These are phyloP conservation scores for Platysternon megacephalum DNA, from an alignment of 2,113 vertebrate genomes.

Conservation along the genomic window DNA sequence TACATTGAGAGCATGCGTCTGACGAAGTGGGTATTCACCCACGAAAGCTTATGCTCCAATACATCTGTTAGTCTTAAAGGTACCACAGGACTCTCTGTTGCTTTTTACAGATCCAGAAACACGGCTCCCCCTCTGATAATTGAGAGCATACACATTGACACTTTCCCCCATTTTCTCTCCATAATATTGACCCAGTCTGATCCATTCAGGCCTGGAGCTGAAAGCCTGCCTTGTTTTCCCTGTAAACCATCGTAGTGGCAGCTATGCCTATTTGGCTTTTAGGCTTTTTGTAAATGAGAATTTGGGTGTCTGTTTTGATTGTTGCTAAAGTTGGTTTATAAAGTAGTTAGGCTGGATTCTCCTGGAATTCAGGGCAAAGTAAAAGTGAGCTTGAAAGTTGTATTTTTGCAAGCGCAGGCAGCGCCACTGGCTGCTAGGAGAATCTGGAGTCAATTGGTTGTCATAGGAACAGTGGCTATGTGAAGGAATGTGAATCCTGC, in stretches of 20 bases:
- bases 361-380: background rate
- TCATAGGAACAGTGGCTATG: background rate
- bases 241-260: too few relatives aligned
- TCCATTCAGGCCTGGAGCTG: too few relatives aligned
- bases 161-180: too few relatives aligned
- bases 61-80: too few relatives aligned
- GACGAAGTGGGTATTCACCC: too few relatives aligned
- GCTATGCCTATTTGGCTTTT: background rate
- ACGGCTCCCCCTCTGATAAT: too few relatives aligned
- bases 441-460: background rate
- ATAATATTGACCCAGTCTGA: too few relatives aligned
- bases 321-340: background rate
- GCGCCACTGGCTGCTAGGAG: background rate
- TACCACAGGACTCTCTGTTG: too few relatives aligned
- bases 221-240: too few relatives aligned
- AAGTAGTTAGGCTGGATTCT: background rate
- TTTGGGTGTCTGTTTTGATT: background rate
- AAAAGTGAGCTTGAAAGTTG: background rate
- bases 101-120: too few relatives aligned
- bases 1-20: background rate
- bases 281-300: background rate
- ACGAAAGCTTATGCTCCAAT: too few relatives aligned
- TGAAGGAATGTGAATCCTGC: background rate
- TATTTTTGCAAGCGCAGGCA: background rate
- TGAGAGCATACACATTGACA: background rate